These are phyloP conservation scores for Mesoclemmys tuberculata DNA, from an alignment of 2,113 vertebrate species.

Conservation along the genomic window DNA sequence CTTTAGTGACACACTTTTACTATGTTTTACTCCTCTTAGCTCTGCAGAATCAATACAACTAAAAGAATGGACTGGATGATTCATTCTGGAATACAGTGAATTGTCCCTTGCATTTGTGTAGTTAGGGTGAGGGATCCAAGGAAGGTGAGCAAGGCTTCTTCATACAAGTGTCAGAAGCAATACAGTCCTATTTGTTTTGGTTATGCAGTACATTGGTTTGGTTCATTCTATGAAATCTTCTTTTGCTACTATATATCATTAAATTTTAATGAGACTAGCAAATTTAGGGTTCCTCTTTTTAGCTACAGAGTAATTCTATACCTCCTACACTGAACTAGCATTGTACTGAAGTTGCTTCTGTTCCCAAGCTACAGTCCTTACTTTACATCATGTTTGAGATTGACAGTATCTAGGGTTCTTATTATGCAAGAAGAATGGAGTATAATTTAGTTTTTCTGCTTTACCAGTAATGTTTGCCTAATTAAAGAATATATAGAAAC, in stretches of 20 bases:
- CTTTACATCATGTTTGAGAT: neutral
- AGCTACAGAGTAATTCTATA: constrained; percentile 28
- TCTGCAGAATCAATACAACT: neutral
- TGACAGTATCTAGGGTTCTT: neutral
- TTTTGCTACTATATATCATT: neutral
- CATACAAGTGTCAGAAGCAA: neutral
- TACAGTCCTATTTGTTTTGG: neutral
- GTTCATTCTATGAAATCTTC: neutral
- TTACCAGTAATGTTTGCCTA: neutral
- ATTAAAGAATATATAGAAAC: neutral
- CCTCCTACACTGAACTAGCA: constrained; percentile 37
- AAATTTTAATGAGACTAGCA: constrained; percentile 9
- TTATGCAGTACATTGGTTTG: neutral
- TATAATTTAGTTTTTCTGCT: neutral
- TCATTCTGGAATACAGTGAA: neutral
- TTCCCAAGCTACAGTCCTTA: neutral
- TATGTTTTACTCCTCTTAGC: neutral
- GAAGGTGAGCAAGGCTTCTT: neutral
- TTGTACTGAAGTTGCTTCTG: constrained; percentile 11
- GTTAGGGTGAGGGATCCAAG: neutral
- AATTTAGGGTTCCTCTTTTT: constrained; percentile 12
- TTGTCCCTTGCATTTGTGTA: neutral
- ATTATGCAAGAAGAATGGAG: neutral
- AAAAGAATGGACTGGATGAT: neutral
- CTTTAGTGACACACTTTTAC: neutral